Evolutionary conservation across 1,140 invertebrate species (phyloP), one percentile per base, ranked within the genome.

Genomic region (Maniola jurtina): DNA sequence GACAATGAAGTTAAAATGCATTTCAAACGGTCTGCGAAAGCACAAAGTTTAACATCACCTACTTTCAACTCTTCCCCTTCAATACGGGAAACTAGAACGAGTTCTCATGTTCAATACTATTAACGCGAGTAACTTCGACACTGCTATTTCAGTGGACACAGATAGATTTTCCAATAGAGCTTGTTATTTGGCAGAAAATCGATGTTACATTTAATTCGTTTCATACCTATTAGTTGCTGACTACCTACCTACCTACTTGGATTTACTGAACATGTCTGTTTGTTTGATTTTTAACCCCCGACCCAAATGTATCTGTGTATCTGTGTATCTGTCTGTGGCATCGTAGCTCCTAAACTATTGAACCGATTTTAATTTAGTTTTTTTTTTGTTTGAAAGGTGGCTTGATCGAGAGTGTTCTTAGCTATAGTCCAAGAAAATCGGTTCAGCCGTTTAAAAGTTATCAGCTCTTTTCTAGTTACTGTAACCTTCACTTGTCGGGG

Each of bases 41-140:
- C 13, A n/a, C 42, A 45, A 45, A 45, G 42, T 45, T 45, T n/a
- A 45, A 45, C 42, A n/a, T 45, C 13, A 45, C 42, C 42, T n/a
- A 45, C 10, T 45, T 45, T 45, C 42, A 45, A 13, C 42, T n/a
- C 42, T 40, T 11, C 13, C 42, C 2, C 42, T 45, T n/a, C 10
- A 45, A 45, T 11, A 5, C 42, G 10, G 42, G 42, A 45, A 45
- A 45, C 10, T 45, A 45, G 42, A 45, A 45, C 42, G 13, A 45
- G 42, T 45, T 45, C 42, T 45, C 42, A 11, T n/a, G 42, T 45
- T 45, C 42, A 45, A 45, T 45, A 13, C 42, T 45, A 45, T 45
- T 45, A 45, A 45, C 42, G 42, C 42, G 42, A 45, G 42, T n/a
- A 45, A 45, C 42, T 45, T 45, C 42, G 42, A 45, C 42, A 45